Evolutionary conservation across 2,797 vertebrate species (phyloP), one percentile per base, ranked within the genome.

Genomic region (Hybognathus amarus): DNA sequence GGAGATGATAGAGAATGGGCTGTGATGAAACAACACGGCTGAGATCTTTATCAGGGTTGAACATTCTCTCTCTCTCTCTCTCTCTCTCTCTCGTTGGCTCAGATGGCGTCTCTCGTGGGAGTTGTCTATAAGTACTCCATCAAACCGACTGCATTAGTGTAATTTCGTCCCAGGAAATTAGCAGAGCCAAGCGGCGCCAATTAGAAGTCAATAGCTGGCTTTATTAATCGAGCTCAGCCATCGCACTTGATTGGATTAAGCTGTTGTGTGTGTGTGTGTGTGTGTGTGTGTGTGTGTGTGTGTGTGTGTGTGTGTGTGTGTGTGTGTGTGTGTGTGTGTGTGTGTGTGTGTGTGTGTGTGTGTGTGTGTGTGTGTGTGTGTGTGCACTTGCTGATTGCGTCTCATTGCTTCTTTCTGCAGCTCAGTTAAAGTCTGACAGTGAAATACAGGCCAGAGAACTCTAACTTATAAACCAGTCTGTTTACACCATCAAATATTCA

Each of bases 221-320:
- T 95, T 95, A 96, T 96, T 96, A 96, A 96, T 96, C 94, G 93
- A 94, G 94, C 93, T 94, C n/a, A 94, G 94, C 94, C 94, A 94
- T 95, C 93, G 89, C 93, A 94, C 92, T 95, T 94, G 94, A 96
- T 96, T 95, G 94, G 93, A 96, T 95, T 95, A 94, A 91, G 86
- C 88, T 86, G 85, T n/a, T 40, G 40, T 40, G 40, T 40, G 9
- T 10, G 40, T 40, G 40, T 40, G 38, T 40, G 40, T 40, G 40
- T 40, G 40, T 54, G 74, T 52, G 75, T 80, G 71, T 36, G 76
- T 40, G 40, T 40, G 40, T 40, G 9, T 10, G 40, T 40, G 40
- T 40, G 38, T 40, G 40, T 40, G 40, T 40, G 40, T 54, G 74
- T 52, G 75, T 80, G 71, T 36, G 76, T n/a, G n/a, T n/a, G n/a